Evolutionary conservation across 2,113 vertebrate species (phyloP).

Genomic region (Centropus bengalensis): DNA sequence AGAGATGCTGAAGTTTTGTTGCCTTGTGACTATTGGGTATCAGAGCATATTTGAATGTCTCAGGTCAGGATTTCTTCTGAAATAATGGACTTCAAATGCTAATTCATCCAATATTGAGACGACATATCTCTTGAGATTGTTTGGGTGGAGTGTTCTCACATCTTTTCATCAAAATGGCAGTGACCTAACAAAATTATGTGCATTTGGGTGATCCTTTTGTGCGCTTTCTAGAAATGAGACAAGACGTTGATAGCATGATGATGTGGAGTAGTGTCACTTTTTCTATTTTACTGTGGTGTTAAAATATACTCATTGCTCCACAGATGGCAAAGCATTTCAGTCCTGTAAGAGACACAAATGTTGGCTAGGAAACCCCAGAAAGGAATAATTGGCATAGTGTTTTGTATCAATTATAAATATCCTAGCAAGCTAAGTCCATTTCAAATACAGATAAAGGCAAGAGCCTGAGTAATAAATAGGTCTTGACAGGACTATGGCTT

Average conservation of each 20-base stretch:
- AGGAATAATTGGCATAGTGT: background rate
- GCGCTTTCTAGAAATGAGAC: background rate
- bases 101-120: background rate
- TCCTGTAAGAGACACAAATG: background rate
- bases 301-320: conserved; percentile 37
- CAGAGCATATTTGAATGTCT: background rate
- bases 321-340: conserved; percentile 38
- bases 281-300: background rate
- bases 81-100: background rate
- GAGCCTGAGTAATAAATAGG: background rate
- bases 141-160: background rate
- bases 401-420: background rate
- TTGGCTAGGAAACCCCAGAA: conserved; percentile 12
- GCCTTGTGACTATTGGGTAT: background rate
- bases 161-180: background rate
- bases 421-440: background rate
- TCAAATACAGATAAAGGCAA: background rate
- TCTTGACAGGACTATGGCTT: background rate
- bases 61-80: background rate
- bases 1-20: background rate
- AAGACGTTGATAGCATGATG: conserved; percentile 8
- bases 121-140: background rate
- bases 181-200: background rate
- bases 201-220: background rate
- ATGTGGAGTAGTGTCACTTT: conserved; percentile 2